Conservation (phyloP, 2,113 vertebrate species). For the Marmota monax region DNA sequence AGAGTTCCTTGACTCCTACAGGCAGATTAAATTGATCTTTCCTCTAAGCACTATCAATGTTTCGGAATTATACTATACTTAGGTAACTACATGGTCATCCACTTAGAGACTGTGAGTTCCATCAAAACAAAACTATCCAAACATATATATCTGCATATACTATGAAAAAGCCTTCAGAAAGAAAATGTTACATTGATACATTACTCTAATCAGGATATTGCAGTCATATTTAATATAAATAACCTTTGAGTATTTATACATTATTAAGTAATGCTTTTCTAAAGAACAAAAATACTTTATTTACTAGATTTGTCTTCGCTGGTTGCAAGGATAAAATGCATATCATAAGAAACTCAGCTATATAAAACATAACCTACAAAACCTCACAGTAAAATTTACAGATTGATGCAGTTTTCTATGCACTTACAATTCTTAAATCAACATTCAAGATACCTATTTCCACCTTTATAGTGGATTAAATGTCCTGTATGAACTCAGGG, state of each 20-base stretch:
- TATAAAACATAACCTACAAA: conserved; percentile 20
- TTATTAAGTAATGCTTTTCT: neutral
- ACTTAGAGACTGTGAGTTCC: neutral
- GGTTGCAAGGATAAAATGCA: conserved; percentile 22
- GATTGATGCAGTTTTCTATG: neutral
- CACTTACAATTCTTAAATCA: neutral
- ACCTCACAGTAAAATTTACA: neutral
- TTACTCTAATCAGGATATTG: neutral
- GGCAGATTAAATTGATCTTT: neutral
- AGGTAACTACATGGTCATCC: neutral
- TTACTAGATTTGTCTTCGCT: conserved; percentile 12
- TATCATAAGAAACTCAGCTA: conserved; percentile 10
- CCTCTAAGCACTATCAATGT: neutral
- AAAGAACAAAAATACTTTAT: neutral
- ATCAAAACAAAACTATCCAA: conserved; percentile 45
- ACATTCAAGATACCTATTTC: neutral
- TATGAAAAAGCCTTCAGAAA: neutral
- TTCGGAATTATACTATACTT: neutral
- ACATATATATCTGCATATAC: neutral
- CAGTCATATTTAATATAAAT: neutral
- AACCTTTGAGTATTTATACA: neutral
- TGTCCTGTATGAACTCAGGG: neutral
- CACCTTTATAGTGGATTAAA: neutral
- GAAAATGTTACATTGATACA: neutral
- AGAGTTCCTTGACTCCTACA: neutral